Conservation (phyloP, 2,888 invertebrate genomes). For the Thymelicus sylvestris region DNA sequence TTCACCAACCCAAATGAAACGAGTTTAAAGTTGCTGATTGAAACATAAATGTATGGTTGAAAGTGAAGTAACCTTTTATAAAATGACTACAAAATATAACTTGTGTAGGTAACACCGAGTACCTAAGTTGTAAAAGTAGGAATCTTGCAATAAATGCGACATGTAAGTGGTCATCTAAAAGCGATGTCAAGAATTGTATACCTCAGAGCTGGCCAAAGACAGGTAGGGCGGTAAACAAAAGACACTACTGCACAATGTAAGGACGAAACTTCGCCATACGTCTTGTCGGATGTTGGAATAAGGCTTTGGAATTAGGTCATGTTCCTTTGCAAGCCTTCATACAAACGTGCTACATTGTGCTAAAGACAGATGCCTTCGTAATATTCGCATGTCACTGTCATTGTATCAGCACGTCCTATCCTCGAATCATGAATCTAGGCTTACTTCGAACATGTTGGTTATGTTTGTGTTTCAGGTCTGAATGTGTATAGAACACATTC, state of each 20-base stretch:
- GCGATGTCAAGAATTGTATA: slow-evolving; percentile 14
- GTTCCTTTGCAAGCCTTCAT: slow-evolving; percentile 26
- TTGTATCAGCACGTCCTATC: neutral
- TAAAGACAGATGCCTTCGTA: slow-evolving; percentile 15
- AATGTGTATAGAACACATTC: too few species aligned
- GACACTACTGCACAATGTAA: slow-evolving; percentile 35
- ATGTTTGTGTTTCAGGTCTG: too few species aligned
- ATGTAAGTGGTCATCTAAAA: neutral
- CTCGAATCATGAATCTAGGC: neutral
- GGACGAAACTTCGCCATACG: slow-evolving; percentile 33
- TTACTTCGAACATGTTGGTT: neutral
- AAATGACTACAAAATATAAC: too few species aligned
- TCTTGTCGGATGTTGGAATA: slow-evolving; percentile 32
- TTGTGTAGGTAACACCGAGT: too few species aligned
- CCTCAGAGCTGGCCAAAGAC: slow-evolving; percentile 15
- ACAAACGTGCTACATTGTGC: slow-evolving; percentile 22
- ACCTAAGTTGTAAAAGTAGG: too few species aligned
- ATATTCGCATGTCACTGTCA: slow-evolving; percentile 7
- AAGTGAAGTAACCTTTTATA: too few species aligned
- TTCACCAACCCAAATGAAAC: too few species aligned
- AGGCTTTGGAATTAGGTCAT: slow-evolving; percentile 31
- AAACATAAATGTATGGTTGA: too few species aligned
- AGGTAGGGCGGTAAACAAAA: slow-evolving; percentile 32
- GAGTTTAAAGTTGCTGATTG: too few species aligned
- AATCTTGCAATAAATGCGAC: too few species aligned